Percentiles rank a stretch among this genome's conserved stretches.
phyloP scores from a whole-genome alignment of 2,113 vertebrate species.

The Elanoides forficatus region DNA sequence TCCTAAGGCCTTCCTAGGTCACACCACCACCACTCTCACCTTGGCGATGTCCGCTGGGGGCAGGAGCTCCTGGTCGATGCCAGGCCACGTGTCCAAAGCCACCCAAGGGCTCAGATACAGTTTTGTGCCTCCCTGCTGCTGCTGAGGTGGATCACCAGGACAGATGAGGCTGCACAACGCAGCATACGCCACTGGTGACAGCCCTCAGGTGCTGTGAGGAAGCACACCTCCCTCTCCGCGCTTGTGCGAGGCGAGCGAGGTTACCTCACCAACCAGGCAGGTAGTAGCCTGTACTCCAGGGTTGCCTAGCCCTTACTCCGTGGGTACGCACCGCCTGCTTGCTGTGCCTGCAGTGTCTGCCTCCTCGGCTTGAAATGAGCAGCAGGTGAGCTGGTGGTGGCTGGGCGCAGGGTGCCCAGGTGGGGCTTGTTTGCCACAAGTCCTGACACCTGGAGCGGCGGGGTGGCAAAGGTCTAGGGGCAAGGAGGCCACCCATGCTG shows the following conservation, averaged over 20 bases:
- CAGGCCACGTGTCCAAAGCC: background rate
- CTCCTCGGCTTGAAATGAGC: accelerated
- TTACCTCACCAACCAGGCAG: background rate
- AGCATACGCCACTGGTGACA: accelerated
- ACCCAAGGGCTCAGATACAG: accelerated
- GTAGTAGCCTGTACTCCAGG: background rate
- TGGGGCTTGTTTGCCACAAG: background rate
- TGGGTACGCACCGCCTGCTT: background rate
- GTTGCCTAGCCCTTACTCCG: accelerated
- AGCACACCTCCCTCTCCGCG: background rate
- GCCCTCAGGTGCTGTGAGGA: accelerated
- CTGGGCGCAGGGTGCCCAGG: too few relatives aligned
- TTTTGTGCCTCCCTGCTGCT: accelerated
- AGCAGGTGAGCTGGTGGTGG: background rate
- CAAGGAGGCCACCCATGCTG: background rate
- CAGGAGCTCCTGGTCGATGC: background rate
- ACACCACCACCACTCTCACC: accelerated
- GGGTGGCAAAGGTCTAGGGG: too few relatives aligned
- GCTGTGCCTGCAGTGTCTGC: background rate
- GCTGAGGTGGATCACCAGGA: background rate
- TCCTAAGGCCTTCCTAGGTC: background rate
- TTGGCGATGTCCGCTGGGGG: background rate
- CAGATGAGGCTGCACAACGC: background rate
- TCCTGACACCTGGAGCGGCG: accelerated
- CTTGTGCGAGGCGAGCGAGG: accelerated